Evolutionary conservation across 92 coral and sea anemone species (phyloP).

Genomic region (Phenganax marumi): DNA sequence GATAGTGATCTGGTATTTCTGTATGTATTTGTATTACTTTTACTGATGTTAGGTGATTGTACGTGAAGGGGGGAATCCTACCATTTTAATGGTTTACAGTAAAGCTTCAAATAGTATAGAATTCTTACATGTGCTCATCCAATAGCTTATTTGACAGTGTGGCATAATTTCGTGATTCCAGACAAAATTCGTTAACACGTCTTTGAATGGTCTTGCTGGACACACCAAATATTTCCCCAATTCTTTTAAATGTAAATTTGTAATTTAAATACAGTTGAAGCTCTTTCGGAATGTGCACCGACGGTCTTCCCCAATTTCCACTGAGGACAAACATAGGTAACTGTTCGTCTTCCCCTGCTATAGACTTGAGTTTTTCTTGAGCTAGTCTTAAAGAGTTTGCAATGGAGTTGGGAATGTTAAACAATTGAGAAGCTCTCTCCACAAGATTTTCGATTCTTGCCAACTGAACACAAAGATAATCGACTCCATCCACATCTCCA

Average conservation of each 20-base stretch:
- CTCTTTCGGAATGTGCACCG: slow-evolving; percentile 46
- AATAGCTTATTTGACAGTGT: slow-evolving; percentile 31
- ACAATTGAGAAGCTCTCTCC: no score
- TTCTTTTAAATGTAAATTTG: slow-evolving; percentile 42
- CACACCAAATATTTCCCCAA: slow-evolving; percentile 45
- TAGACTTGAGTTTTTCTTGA: no score
- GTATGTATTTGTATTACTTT: no score
- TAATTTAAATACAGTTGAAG: slow-evolving; percentile 44
- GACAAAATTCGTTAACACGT: slow-evolving; percentile 24
- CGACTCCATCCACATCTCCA: no score
- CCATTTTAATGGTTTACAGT: no score
- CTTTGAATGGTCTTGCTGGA: slow-evolving; percentile 45
- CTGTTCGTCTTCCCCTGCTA: slow-evolving; percentile 29
- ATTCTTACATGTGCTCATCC: slow-evolving; percentile 49
- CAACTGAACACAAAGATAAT: no score
- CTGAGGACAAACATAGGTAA: slow-evolving; percentile 17
- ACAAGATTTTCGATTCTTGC: no score
- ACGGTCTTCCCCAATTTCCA: slow-evolving; percentile 47
- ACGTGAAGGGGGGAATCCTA: no score
- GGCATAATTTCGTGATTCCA: slow-evolving; percentile 20
- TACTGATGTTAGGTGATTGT: no score
- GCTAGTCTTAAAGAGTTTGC: no score
- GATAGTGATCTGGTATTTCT: no score
- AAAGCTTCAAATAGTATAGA: neutral
- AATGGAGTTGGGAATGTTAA: no score